phyloP scores from a whole-genome alignment of 2,888 invertebrate genomes.

The Ethmia dodecea region DNA sequence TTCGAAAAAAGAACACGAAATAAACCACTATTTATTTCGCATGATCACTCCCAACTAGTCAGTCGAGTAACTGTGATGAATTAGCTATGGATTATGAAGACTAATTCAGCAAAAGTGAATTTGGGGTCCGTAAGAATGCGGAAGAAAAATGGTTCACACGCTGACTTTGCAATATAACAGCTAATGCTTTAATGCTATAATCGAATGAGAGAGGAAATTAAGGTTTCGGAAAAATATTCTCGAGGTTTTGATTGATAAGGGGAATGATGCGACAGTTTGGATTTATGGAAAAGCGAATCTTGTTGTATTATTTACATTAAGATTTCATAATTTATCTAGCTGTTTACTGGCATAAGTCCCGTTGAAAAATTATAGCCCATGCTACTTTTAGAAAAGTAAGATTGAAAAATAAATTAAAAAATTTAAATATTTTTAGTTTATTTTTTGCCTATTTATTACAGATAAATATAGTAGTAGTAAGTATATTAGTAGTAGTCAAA shows the following conservation, averaged over 20 bases:
- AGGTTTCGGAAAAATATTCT: conserved; percentile 44
- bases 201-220: conserved; percentile 58
- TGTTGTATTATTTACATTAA: too few relatives aligned
- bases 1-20: too few relatives aligned
- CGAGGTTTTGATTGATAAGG: conserved; percentile 34
- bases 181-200: conserved; percentile 50
- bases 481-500: too few relatives aligned
- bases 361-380: too few relatives aligned
- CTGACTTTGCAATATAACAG: conserved; percentile 55
- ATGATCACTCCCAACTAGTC: conserved; percentile 37
- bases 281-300: too few relatives aligned
- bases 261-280: conserved; percentile 23
- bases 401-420: too few relatives aligned
- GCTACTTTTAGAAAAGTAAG: too few relatives aligned
- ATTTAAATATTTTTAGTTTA: too few relatives aligned
- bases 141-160: conserved; percentile 57
- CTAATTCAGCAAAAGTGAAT: conserved; percentile 57
- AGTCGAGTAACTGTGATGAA: conserved; percentile 42
- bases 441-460: too few relatives aligned
- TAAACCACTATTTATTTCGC: conserved; percentile 31
- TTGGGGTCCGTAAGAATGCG: conserved; percentile 44
- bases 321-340: too few relatives aligned
- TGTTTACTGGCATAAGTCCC: too few relatives aligned
- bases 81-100: conserved; percentile 57
- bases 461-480: too few relatives aligned